Conservation (phyloP, 2,797 vertebrate genomes). For the Falco novaeseelandiae region DNA sequence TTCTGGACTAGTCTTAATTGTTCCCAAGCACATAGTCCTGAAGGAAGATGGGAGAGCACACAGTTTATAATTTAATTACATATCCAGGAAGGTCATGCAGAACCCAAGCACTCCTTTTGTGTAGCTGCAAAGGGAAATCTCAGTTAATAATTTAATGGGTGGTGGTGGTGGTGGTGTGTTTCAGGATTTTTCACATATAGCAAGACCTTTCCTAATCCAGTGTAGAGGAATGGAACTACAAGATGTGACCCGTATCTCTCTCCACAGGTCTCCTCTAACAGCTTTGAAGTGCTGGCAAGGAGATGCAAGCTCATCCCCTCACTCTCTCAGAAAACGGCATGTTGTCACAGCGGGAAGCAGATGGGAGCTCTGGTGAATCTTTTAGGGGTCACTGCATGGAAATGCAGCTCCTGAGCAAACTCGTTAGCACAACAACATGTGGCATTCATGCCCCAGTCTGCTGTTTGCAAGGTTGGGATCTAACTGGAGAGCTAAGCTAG, state of each 20-base stretch:
- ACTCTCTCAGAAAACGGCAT: background rate
- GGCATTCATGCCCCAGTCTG: background rate
- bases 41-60: background rate
- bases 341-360: slow-evolving; percentile 34
- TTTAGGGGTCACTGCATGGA: slow-evolving; percentile 5
- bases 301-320: background rate
- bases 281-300: slow-evolving; percentile 7
- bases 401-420: background rate
- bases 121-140: background rate
- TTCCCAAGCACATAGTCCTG: background rate
- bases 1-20: background rate
- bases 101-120: background rate
- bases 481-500: background rate
- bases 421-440: background rate
- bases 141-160: background rate
- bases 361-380: background rate
- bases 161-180: too few relatives aligned
- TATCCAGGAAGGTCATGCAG: background rate
- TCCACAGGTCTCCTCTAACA: background rate
- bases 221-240: background rate
- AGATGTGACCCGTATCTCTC: background rate
- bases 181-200: background rate
- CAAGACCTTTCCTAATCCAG: background rate
- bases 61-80: background rate
- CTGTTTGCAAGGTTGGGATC: background rate